Evolutionary conservation across 2,797 vertebrate genomes (phyloP), one percentile per base, ranked within the genome.

Genomic region (Ptychadena robeensis): DNA sequence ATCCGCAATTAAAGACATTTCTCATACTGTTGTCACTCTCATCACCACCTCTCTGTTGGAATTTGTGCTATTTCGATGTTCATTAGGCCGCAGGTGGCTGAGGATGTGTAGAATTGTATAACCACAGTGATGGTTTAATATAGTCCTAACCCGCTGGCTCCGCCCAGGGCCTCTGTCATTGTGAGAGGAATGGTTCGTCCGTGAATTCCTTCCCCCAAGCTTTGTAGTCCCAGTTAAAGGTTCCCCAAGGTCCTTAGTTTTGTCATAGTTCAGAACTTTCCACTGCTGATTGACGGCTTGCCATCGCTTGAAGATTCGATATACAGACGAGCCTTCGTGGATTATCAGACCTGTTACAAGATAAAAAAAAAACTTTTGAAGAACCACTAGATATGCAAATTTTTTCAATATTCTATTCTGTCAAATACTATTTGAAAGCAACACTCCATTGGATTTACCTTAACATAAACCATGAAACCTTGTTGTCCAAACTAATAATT

Each of bases 231-330:
- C 94, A 66, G 95, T 95, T 90, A 95, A 6, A 48, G 96, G 94
- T 90, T 97, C 96, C 66, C 95, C 96, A 89, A 95, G 88, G 92
- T 97, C 96, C 91, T 96, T 97, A 32, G 96, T 93, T 88, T 97
- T 97, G 90, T 97, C 96, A 80, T 97, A 97, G 92, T 97, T 97
- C 91, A 97, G 91, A 80, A 97, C 96, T 90, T 97, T 97, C 96
- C 96, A 97, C 86, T 97, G 96, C 90, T 97, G 96, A 90, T 97
- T 97, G 86, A 97, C 96, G 44, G 96, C 96, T 89, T 97, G 96
- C 96, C 96, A 97, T 83, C 96, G 94, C 88, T 97, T 97, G 87
- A 97, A 97, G 90, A 97, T 97, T 63, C 96, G 94, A 88, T 97
- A 97, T 81, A 97, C 96, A 0, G 96, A 97, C 0, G 96, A 97